Conservation (phyloP, 2,888 invertebrate species). For the Dichetophora obliterata region DNA sequence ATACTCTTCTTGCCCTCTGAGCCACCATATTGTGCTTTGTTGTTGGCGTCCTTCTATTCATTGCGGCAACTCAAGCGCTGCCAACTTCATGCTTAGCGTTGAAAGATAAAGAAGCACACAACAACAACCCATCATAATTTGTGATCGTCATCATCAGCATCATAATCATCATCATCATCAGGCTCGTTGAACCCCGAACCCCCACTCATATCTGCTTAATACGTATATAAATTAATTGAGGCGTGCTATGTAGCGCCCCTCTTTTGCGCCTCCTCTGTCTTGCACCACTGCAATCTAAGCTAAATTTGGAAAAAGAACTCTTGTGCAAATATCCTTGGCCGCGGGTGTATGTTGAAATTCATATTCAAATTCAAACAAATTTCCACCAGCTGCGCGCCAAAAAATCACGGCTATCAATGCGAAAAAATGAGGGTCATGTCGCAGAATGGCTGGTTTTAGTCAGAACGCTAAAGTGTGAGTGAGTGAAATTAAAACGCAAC, state of each 20-base stretch:
- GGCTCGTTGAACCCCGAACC: background rate
- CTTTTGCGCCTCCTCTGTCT: background rate
- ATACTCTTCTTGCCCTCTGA: no score
- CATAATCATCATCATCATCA: background rate
- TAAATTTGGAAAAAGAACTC: background rate
- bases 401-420: constrained; percentile 23
- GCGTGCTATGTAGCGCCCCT: constrained; percentile 6
- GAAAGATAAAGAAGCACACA: background rate
- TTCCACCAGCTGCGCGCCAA: constrained; percentile 22
- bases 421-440: background rate
- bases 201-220: background rate
- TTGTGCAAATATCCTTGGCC: background rate
- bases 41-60: background rate
- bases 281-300: background rate
- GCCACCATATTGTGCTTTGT: background rate
- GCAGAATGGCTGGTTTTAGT: background rate
- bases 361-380: constrained; percentile 13
- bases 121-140: constrained; percentile 22
- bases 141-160: constrained; percentile 3
- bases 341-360: constrained; percentile 1
- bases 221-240: constrained; percentile 29
- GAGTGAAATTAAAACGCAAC: background rate
- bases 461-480: constrained; percentile 3
- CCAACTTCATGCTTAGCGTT: background rate
- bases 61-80: background rate